Base-by-base conservation (phyloP, 1,140 invertebrate genomes). In the Drosophila obscura region DNA sequence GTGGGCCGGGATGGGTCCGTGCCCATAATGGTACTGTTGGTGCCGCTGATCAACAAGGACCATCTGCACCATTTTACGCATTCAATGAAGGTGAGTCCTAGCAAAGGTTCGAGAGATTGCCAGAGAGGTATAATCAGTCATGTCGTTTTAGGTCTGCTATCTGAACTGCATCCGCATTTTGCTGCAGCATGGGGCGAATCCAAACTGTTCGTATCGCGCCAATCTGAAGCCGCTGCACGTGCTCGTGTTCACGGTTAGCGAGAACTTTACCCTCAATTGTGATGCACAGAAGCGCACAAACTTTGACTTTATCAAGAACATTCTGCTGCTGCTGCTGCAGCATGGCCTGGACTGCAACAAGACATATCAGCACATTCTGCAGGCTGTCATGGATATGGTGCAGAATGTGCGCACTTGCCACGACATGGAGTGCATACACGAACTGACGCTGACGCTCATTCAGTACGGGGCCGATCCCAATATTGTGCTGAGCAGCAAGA, bases 21-120 rank as follows among this genome's bases (percentile, higher is more conserved):
- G 22, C 95, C 95, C 6, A 93, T 96, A 39, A 96, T 96, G 95
- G 95, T 96, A 7, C 94, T 95, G 76, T 91, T 96, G 13, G 95
- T 96, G 19, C 95, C 95, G 31, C 92, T 96, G 6, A 96, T 96
- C 43, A 96, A 96, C 81, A 96, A 96, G 83, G 95, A 96, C 92
- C 95, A 95, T 41, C 81, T 96, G 43, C 95, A 95, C 91, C 94
- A 95, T 87, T 95, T 95, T 76, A 95, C 95, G 15, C 95, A 96
- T 91, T 95, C 93, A 52, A 96, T 95, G 94, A 96, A 96, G 92
- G 94, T 94, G 80, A 45, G n/a, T 7, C 13, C 1, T 2, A 13
- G 35, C 2, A 41, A 6, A 16, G 0, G 19, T 19, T n/a, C n/a
- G 7, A 19, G 1, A 48, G 0, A 2, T 16, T 44, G 1, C 2